phyloP scores from a whole-genome alignment of 2,888 invertebrate genomes.

The Endotricha flammealis region DNA sequence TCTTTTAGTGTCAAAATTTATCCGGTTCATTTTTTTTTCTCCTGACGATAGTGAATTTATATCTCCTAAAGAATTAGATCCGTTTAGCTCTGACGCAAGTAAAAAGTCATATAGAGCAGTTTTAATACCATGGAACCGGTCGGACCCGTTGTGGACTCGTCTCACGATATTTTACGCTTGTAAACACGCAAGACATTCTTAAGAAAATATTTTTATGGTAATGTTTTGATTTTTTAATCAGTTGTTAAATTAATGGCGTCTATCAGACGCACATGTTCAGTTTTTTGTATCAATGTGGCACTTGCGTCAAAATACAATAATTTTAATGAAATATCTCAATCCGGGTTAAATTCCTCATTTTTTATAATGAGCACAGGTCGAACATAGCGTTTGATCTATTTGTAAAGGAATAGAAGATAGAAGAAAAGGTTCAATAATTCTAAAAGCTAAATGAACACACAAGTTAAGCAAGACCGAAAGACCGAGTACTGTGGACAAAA shows the following conservation, averaged over 20 bases:
- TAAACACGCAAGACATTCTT: constrained; percentile 3
- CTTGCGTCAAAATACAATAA: no score
- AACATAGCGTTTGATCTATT: no score
- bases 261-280: background rate
- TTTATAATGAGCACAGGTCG: no score
- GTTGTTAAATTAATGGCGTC: constrained; percentile 2
- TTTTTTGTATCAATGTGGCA: background rate
- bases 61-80: constrained; percentile 7
- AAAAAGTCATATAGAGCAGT: constrained; percentile 10
- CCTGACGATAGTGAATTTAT: constrained; percentile 2
- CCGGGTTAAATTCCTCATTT: no score
- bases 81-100: constrained; percentile 10
- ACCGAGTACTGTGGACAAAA: no score
- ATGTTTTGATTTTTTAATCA: constrained; percentile 7
- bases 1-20: background rate
- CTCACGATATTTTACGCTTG: constrained; percentile 2
- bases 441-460: no score
- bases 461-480: no score
- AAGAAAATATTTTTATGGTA: constrained; percentile 6
- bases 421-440: no score
- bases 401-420: no score
- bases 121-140: constrained; percentile 9
- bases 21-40: constrained; percentile 5
- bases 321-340: no score
- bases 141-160: background rate